Base-by-base conservation (phyloP, 2,113 vertebrate genomes). In the Vombatus ursinus region DNA sequence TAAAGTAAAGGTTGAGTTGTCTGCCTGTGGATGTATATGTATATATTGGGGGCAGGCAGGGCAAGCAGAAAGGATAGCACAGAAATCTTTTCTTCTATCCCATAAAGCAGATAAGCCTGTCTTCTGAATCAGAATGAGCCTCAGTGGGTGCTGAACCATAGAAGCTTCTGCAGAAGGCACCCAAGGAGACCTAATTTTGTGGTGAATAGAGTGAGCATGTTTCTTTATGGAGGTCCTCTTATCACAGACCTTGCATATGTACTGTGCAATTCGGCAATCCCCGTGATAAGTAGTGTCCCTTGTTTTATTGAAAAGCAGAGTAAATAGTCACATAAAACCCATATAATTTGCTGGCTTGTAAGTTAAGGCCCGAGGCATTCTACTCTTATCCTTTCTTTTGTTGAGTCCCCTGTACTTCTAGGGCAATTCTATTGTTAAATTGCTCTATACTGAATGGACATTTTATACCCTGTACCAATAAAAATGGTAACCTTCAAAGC, bases 281-380 rank as follows among this genome's bases (percentile, higher is more conserved):
- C 54, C 94, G 0, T 96, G 90, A 92, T 98, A 97, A 97, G 94
- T 94, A 91, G 95, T 94, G 0, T 94, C 96, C 94, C 95, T 97
- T 90, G 96, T 97, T 98, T 98, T 98, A 91, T 90, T 95, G 96
- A 97, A 97, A 98, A 97, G 89, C 11, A 89, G 90, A 91, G 93
- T 96, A 98, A 98, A 97, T 97, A 98, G 96, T 98, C 96, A 97
- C 97, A 98, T 98, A 98, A 98, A 98, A 97, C 95, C 95, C 97
- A 90, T 50, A 92, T 98, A 97, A 98, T 98, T 98, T 96, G 50
- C 96, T 93, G 97, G 90, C 96, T 98, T 98, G n/a, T 92, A 98
- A 98, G 92, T 97, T 96, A 98, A 97, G 97, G 97, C 97, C 97
- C 97, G 96, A 98, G 98, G 98, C 97, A 98, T 98, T 93, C 97